These are phyloP conservation scores for Cordilura impudica DNA, from an alignment of 2,888 invertebrate species.

Conservation along the genomic window DNA sequence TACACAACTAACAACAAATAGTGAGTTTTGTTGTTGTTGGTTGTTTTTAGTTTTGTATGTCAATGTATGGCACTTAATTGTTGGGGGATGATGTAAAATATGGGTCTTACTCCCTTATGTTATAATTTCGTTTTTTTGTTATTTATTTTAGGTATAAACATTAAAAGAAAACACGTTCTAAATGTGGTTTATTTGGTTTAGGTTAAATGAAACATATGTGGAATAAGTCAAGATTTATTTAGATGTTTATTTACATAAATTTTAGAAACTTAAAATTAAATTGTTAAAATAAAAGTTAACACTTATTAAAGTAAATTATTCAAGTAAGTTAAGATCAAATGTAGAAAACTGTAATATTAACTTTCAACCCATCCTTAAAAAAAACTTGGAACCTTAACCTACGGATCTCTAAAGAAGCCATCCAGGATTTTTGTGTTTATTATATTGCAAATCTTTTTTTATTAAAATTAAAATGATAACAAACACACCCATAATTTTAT, in stretches of 20 bases:
- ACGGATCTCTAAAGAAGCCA: background rate
- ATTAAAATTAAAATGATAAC: no score
- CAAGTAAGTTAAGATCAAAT: no score
- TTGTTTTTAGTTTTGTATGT: background rate
- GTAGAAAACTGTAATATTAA: no score
- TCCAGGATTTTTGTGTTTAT: background rate
- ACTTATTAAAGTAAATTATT: background rate
- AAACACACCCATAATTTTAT: no score
- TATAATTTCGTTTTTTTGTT: background rate
- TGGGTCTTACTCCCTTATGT: background rate
- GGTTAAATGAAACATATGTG: conserved; percentile 1
- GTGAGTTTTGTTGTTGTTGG: background rate
- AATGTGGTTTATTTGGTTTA: conserved; percentile 41
- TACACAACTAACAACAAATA: background rate
- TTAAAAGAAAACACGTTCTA: background rate
- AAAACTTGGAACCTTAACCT: no score
- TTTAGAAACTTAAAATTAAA: background rate
- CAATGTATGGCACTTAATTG: background rate
- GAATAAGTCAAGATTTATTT: conserved; percentile 14
- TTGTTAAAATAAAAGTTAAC: background rate
- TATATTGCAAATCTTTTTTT: no score
- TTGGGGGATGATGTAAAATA: conserved; percentile 21
- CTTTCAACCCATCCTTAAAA: no score
- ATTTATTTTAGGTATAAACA: conserved; percentile 10
- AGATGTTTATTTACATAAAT: conserved; percentile 1